Conservation (phyloP, 2,113 vertebrate genomes). For the Gymnocephalus cernua region DNA sequence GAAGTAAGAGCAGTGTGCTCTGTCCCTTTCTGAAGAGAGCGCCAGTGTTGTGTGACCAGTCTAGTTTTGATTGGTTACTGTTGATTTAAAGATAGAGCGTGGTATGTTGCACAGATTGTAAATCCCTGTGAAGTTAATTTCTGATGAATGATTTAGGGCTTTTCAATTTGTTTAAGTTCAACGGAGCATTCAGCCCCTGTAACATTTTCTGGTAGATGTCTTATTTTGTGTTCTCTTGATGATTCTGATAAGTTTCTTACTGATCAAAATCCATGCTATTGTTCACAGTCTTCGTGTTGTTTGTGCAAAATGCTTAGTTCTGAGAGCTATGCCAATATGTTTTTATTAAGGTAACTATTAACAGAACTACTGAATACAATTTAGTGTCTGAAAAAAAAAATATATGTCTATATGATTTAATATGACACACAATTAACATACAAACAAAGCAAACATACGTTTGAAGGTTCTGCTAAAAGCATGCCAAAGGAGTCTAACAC, state of each 20-base stretch:
- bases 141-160: not conserved
- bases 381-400: not conserved
- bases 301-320: not conserved
- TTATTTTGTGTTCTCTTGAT: not conserved
- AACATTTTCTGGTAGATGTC: not conserved
- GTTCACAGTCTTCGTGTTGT: not conserved
- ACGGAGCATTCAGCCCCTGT: not conserved
- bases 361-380: conserved; percentile 23
- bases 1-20: no score
- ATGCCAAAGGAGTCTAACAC: not conserved
- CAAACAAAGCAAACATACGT: conserved; percentile 3
- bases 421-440: conserved; percentile 27
- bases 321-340: not conserved
- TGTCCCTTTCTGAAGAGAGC: no score
- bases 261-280: not conserved
- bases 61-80: no score
- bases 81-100: no score
- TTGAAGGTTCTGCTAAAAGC: conserved; percentile 8
- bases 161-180: not conserved
- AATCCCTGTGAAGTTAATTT: not conserved
- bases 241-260: not conserved
- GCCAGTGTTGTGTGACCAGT: no score
- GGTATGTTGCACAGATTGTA: not conserved
- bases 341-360: conserved; percentile 33
- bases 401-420: not conserved